Evolutionary conservation across 2,113 vertebrate species (phyloP).

Genomic region (Forbesichthys papilliferus): DNA sequence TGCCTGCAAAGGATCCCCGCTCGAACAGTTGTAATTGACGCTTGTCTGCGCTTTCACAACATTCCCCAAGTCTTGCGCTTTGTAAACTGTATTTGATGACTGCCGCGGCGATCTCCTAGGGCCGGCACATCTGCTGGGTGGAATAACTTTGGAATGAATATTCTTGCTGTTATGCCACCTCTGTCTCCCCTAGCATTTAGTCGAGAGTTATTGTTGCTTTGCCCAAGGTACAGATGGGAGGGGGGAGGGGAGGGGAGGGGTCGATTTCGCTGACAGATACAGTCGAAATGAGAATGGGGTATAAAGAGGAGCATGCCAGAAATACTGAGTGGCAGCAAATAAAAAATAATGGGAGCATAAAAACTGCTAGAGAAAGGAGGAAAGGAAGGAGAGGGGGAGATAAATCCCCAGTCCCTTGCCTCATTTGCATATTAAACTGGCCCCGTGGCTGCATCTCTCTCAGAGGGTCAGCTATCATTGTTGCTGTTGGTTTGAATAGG

Average conservation of each 20-base stretch:
- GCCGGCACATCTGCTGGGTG: slow-evolving; percentile 46
- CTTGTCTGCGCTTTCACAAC: slow-evolving; percentile 19
- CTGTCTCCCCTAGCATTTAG: slow-evolving; percentile 57
- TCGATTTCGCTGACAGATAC: slow-evolving; percentile 41
- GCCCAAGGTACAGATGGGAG: slow-evolving; percentile 27
- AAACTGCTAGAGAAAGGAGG: background rate
- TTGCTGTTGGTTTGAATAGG: slow-evolving; percentile 62
- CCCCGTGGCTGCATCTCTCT: slow-evolving; percentile 58
- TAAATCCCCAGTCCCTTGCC: slow-evolving; percentile 40
- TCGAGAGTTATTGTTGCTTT: slow-evolving; percentile 45
- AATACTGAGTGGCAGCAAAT: slow-evolving; percentile 14
- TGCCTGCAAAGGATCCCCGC: slow-evolving; percentile 27
- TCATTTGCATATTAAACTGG: slow-evolving; percentile 71
- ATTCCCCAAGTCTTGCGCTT: slow-evolving; percentile 30
- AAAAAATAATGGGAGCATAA: slow-evolving; percentile 20
- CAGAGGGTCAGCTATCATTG: slow-evolving; percentile 66
- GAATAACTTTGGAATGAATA: slow-evolving; percentile 45
- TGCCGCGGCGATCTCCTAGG: slow-evolving; percentile 37
- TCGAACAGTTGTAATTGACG: slow-evolving; percentile 36
- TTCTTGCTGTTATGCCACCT: slow-evolving; percentile 57
- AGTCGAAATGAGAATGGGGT: slow-evolving; percentile 13
- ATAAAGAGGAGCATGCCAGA: slow-evolving; percentile 14
- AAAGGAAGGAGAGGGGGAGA: slow-evolving; percentile 6
- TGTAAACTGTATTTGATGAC: slow-evolving; percentile 33
- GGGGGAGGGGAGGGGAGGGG: slow-evolving; percentile 1